phyloP scores from a whole-genome alignment of 2,113 vertebrate species.

The Ciconia maguari region DNA sequence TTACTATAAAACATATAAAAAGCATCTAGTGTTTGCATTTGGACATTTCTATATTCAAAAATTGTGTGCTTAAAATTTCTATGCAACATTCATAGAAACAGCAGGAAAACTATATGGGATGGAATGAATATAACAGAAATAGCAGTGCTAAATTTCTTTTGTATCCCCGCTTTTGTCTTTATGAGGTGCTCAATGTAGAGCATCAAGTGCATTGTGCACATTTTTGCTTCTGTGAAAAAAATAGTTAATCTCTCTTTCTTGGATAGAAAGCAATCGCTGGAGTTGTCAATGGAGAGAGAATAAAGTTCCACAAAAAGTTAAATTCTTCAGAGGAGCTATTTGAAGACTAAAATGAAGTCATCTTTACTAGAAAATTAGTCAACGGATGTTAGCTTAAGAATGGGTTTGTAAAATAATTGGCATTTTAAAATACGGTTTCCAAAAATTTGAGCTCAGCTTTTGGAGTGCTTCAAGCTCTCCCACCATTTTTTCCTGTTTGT shows the following conservation, averaged over 20 bases:
- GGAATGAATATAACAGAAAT: background rate
- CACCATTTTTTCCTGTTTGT: background rate
- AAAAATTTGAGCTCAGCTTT: background rate
- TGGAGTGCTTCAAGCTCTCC: background rate
- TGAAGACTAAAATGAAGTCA: background rate
- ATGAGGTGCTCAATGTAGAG: background rate
- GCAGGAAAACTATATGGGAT: background rate
- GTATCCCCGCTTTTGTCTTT: background rate
- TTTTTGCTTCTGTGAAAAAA: background rate
- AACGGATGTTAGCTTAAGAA: background rate
- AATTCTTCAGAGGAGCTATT: background rate
- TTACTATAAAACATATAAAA: background rate
- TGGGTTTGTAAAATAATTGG: background rate
- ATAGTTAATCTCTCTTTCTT: background rate
- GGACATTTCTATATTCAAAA: fast-evolving
- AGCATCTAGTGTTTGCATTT: background rate
- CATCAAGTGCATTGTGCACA: background rate
- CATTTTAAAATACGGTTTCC: background rate
- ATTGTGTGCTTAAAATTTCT: background rate
- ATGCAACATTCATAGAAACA: background rate
- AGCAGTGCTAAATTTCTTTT: background rate
- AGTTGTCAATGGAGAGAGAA: background rate
- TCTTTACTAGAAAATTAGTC: background rate
- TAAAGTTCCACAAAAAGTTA: background rate
- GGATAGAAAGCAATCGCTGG: fast-evolving